Conservation (phyloP, 2,888 invertebrate genomes). For the Epirrhoe alternata region DNA sequence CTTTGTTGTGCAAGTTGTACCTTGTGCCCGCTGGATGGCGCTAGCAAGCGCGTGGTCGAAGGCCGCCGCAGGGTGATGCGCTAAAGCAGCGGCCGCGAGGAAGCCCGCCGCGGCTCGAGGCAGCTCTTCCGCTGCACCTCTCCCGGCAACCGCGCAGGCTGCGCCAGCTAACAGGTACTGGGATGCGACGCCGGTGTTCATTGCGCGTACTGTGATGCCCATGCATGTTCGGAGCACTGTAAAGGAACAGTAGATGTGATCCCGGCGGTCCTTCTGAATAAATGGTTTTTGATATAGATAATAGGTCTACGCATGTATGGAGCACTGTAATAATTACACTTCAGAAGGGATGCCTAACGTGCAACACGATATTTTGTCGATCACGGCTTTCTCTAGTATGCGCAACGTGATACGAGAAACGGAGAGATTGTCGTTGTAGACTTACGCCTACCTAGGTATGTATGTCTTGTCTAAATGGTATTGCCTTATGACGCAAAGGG, state of each 20-base stretch:
- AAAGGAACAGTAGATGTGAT: neutral
- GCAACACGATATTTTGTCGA: no score
- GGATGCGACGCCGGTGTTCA: slow-evolving; percentile 75
- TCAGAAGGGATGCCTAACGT: no score
- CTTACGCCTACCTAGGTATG: no score
- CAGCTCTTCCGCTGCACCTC: slow-evolving; percentile 88
- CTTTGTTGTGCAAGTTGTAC: slow-evolving; percentile 23
- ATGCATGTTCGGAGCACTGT: slow-evolving; percentile 70
- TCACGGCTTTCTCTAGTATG: no score
- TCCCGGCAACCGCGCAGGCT: slow-evolving; percentile 91
- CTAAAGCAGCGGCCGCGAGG: slow-evolving; percentile 88
- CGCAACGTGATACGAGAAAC: no score
- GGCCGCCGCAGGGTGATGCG: slow-evolving; percentile 81
- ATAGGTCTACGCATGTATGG: slow-evolving; percentile 68
- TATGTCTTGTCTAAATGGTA: no score
- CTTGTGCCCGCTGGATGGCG: slow-evolving; percentile 67
- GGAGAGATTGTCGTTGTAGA: no score
- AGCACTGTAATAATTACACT: slow-evolving; percentile 43
- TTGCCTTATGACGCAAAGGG: no score
- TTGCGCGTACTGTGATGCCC: slow-evolving; percentile 72
- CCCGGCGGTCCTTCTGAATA: no score
- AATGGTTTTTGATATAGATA: no score
- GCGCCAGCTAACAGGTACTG: slow-evolving; percentile 86
- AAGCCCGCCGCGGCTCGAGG: slow-evolving; percentile 87
- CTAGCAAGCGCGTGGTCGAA: slow-evolving; percentile 86